Conservation (phyloP, 2,888 invertebrate genomes). For the Agrochola litura region DNA sequence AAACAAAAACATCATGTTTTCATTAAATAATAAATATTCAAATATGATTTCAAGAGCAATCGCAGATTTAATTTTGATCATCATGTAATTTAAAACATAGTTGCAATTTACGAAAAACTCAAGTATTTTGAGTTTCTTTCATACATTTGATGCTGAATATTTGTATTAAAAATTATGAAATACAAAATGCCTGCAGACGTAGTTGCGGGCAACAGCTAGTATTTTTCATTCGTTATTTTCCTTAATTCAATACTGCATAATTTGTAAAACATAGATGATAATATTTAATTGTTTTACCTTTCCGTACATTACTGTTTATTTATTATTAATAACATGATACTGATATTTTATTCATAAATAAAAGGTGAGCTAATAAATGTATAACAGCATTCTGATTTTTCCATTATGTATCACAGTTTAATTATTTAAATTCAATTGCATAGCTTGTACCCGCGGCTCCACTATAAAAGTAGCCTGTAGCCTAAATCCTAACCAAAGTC, state of each 20-base stretch:
- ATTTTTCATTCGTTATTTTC: not conserved
- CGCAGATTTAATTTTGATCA: not conserved
- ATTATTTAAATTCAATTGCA: not conserved
- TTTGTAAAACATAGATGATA: not conserved
- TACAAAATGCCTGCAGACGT: not conserved
- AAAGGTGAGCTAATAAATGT: conserved; percentile 1
- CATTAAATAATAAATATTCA: not conserved
- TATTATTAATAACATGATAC: conserved; percentile 5
- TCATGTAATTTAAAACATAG: not conserved
- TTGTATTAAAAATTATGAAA: not conserved
- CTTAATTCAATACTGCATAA: not conserved
- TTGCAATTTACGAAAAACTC: not conserved
- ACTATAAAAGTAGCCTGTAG: not conserved
- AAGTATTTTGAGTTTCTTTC: not conserved
- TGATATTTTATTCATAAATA: conserved; percentile 5
- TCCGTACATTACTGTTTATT: not conserved
- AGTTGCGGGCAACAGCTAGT: not conserved
- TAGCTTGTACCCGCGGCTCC: not conserved
- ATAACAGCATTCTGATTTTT: not conserved
- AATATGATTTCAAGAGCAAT: not conserved
- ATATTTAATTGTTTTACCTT: conserved; percentile 31
- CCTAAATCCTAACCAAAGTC: not conserved
- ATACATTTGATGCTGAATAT: not conserved
- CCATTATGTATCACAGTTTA: not conserved
- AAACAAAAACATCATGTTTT: not conserved